Evolutionary conservation across 2,888 invertebrate genomes (phyloP).

Genomic region (Eretmocerus hayati): DNA sequence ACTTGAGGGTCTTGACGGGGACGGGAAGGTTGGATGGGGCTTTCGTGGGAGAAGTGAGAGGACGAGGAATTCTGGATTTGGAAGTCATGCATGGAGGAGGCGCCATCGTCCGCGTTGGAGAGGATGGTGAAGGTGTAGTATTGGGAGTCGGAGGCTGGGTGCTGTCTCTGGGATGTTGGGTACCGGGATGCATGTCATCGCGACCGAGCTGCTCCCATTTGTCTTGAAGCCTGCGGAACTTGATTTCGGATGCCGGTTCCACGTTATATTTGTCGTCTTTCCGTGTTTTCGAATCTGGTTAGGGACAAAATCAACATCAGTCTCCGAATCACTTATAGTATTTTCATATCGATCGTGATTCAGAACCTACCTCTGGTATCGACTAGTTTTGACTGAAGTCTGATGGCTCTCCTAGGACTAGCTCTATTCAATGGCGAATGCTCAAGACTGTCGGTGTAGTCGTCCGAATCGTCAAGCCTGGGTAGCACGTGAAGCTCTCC

Average conservation of each 20-base stretch:
- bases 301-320: too few species aligned
- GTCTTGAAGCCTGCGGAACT: slow-evolving; percentile 68
- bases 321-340: too few species aligned
- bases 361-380: slow-evolving; percentile 10
- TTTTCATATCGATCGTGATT: too few species aligned
- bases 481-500: slow-evolving; percentile 69
- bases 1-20: slow-evolving; percentile 24
- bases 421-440: slow-evolving; percentile 46
- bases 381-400: slow-evolving; percentile 8
- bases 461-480: slow-evolving; percentile 61
- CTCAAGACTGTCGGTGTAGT: slow-evolving; percentile 70
- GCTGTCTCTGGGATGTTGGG: too few species aligned
- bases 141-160: not conserved
- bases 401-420: slow-evolving; percentile 13
- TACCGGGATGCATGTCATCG: slow-evolving; percentile 3
- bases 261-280: slow-evolving; percentile 29
- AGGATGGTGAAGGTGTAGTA: slow-evolving; percentile 30
- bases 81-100: slow-evolving; percentile 39
- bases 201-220: slow-evolving; percentile 62
- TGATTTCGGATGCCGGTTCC: slow-evolving; percentile 51
- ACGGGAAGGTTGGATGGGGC: slow-evolving; percentile 20
- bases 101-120: slow-evolving; percentile 44
- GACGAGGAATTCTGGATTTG: slow-evolving; percentile 69
- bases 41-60: slow-evolving; percentile 65
- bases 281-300: slow-evolving; percentile 13